Conservation (phyloP, 2,113 vertebrate genomes). For the Dryoscopus gambensis region DNA sequence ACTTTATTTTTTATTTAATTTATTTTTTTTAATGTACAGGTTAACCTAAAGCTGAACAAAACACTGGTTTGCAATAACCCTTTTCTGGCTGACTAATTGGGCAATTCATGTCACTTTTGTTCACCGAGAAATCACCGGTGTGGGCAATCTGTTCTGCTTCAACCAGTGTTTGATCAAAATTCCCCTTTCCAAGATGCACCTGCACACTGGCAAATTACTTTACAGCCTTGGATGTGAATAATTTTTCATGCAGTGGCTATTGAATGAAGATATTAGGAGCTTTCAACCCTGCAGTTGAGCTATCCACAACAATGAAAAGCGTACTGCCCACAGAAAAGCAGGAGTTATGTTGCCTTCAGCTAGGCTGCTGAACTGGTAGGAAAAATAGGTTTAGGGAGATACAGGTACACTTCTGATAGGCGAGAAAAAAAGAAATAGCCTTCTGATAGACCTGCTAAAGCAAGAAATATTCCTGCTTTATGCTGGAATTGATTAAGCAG, state of each 20-base stretch:
- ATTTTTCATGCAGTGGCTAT: constrained; percentile 25
- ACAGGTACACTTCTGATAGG: background rate
- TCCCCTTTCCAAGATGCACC: background rate
- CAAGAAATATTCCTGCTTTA: background rate
- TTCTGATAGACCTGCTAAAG: background rate
- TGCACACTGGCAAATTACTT: constrained; percentile 35
- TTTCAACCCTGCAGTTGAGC: background rate
- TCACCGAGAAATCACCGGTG: background rate
- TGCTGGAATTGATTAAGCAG: background rate
- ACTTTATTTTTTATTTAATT: background rate
- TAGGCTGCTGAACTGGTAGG: background rate
- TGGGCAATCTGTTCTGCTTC: constrained; percentile 38
- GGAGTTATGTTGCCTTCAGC: background rate
- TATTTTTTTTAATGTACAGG: background rate
- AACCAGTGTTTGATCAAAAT: constrained; percentile 29
- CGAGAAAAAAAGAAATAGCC: background rate
- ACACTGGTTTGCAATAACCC: background rate
- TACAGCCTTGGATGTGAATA: background rate
- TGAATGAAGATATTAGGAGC: background rate
- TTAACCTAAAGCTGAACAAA: constrained; percentile 2
- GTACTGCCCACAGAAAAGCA: background rate
- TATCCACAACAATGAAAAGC: rapidly evolving
- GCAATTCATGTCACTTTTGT: background rate
- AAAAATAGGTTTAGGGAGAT: background rate
- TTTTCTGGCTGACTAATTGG: background rate